phyloP scores from a whole-genome alignment of 2,888 invertebrate genomes.

The Eupeodes luniger region DNA sequence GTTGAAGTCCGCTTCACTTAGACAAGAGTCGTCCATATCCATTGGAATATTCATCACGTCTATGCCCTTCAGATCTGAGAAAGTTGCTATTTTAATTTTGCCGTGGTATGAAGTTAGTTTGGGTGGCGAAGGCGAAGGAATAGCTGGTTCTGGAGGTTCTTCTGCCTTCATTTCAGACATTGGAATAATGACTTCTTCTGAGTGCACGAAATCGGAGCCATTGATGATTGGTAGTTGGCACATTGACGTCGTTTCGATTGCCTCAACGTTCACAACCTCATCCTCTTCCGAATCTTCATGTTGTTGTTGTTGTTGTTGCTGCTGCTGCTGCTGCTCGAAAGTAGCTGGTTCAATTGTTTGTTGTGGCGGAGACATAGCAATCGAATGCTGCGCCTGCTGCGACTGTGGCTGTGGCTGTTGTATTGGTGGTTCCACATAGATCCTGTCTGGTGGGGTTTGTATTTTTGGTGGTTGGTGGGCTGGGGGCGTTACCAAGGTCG shows the following conservation, averaged over 20 bases:
- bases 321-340: not conserved
- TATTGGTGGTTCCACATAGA: constrained; percentile 78
- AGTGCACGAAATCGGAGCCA: constrained; percentile 59
- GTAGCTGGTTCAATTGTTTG: not conserved
- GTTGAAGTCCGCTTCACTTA: constrained; percentile 67
- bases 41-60: constrained; percentile 92
- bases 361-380: constrained; percentile 14
- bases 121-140: constrained; percentile 52
- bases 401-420: constrained; percentile 79
- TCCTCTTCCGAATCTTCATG: constrained; percentile 58
- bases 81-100: constrained; percentile 67
- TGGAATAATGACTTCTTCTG: constrained; percentile 60
- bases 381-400: constrained; percentile 35
- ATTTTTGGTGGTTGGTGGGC: constrained; percentile 31
- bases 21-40: constrained; percentile 87
- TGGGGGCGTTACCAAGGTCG: constrained; percentile 23
- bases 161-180: constrained; percentile 63
- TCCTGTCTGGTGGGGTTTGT: constrained; percentile 66
- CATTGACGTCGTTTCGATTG: constrained; percentile 53
- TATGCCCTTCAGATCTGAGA: constrained; percentile 86
- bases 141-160: constrained; percentile 28
- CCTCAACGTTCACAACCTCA: constrained; percentile 66
- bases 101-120: constrained; percentile 66
- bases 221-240: constrained; percentile 58
- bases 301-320: not conserved